Conservation (phyloP, 1,140 invertebrate species). For the Solen grandis region DNA sequence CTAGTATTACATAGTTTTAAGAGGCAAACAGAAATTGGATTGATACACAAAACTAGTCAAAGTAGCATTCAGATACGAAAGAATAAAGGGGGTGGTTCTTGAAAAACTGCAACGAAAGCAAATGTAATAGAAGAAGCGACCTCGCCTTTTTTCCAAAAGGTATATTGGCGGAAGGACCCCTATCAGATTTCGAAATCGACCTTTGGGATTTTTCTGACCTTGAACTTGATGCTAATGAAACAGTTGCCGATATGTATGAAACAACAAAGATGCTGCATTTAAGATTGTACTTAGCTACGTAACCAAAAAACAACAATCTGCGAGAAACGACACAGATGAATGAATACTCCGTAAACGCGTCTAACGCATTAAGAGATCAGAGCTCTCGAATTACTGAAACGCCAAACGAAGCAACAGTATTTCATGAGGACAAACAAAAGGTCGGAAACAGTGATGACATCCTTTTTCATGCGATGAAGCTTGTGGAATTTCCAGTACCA, state of each 20-base stretch:
- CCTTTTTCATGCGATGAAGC: slow-evolving; percentile 12
- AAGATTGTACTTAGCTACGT: slow-evolving; percentile 51
- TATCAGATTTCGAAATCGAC: slow-evolving; percentile 44
- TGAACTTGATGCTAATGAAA: slow-evolving; percentile 23
- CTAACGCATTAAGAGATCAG: neutral
- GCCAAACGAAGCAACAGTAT: neutral
- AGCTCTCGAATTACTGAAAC: no score
- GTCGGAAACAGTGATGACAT: neutral
- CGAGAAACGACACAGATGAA: no score
- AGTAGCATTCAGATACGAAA: slow-evolving; percentile 48
- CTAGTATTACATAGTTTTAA: no score
- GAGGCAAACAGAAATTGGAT: slow-evolving; percentile 56
- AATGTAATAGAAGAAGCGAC: slow-evolving; percentile 42
- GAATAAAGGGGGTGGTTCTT: slow-evolving; percentile 19
- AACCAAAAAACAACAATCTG: slow-evolving; percentile 28
- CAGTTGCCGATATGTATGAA: slow-evolving; percentile 49
- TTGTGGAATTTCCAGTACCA: slow-evolving; percentile 5
- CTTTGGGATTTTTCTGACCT: slow-evolving; percentile 50
- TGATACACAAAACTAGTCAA: slow-evolving; percentile 37
- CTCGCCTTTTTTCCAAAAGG: slow-evolving; percentile 35
- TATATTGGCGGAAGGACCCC: no score
- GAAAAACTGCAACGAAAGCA: slow-evolving; percentile 28
- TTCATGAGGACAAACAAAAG: neutral
- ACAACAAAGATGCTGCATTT: slow-evolving; percentile 53
- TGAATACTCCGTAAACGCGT: neutral